Percentiles rank a stretch among this genome's conserved stretches.
Evolutionary conservation across 2,797 vertebrate genomes (phyloP).

Genomic region (Tiaroga cobitis): DNA sequence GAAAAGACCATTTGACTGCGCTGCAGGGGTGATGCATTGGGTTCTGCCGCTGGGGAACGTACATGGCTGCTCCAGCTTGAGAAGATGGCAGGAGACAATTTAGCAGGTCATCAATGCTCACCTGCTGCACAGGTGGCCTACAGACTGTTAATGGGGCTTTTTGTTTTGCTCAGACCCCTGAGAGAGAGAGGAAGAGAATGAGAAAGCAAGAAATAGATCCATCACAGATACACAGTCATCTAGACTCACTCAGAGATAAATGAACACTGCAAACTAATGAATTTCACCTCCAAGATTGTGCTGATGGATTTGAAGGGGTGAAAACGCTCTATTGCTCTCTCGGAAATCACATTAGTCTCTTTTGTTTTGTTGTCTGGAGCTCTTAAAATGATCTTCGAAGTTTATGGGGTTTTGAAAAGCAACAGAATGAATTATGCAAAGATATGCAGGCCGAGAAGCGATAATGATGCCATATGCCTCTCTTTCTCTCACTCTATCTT

Average conservation of each 20-base stretch:
- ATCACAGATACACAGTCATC: slow-evolving; percentile 41
- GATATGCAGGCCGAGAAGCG: neutral
- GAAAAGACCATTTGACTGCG: slow-evolving; percentile 42
- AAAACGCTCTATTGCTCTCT: slow-evolving; percentile 8
- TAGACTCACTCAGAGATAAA: slow-evolving; percentile 38
- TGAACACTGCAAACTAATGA: slow-evolving; percentile 29
- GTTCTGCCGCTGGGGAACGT: neutral
- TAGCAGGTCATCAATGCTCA: slow-evolving; percentile 41
- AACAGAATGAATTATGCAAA: slow-evolving; percentile 33
- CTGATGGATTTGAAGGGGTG: slow-evolving; percentile 34
- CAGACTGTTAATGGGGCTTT: slow-evolving; percentile 37
- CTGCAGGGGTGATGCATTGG: neutral
- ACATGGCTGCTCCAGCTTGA: neutral
- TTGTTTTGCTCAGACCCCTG: slow-evolving; percentile 32
- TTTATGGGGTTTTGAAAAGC: slow-evolving; percentile 39
- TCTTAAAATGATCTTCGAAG: slow-evolving; percentile 34
- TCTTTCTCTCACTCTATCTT: slow-evolving; percentile 11
- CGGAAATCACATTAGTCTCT: slow-evolving; percentile 19
- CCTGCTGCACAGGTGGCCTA: slow-evolving; percentile 39
- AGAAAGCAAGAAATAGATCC: slow-evolving; percentile 33
- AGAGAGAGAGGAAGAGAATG: neutral
- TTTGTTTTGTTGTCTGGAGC: slow-evolving; percentile 29
- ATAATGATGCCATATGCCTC: slow-evolving; percentile 24
- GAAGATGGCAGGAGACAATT: slow-evolving; percentile 3
- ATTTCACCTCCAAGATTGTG: slow-evolving; percentile 32